phyloP scores from a whole-genome alignment of 2,888 invertebrate genomes.

The Dendrolimus pini region DNA sequence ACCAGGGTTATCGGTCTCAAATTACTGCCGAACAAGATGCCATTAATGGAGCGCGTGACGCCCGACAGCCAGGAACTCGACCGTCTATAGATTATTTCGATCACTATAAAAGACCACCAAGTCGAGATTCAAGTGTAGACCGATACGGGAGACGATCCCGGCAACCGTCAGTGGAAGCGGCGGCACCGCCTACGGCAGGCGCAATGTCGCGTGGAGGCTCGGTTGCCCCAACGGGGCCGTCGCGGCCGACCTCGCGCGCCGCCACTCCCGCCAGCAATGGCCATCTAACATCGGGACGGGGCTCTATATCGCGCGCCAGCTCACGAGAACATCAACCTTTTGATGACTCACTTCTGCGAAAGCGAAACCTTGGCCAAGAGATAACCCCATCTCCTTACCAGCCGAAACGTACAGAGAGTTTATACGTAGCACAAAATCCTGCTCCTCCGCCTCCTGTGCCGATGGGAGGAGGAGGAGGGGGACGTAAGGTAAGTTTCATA shows the following conservation, averaged over 20 bases:
- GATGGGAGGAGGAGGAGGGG: constrained; percentile 51
- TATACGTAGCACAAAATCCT: constrained; percentile 79
- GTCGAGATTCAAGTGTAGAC: constrained; percentile 91
- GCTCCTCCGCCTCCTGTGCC: constrained; percentile 63
- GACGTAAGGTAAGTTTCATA: constrained; percentile 52
- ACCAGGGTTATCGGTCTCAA: constrained; percentile 27
- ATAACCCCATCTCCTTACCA: constrained; percentile 91
- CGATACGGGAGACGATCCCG: constrained; percentile 86
- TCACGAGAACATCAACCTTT: constrained; percentile 80
- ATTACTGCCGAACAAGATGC: constrained; percentile 58
- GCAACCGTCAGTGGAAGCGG: constrained; percentile 87
- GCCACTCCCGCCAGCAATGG: constrained; percentile 79
- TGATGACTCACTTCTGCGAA: constrained; percentile 88
- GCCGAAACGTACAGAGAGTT: constrained; percentile 93
- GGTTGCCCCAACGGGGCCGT: constrained; percentile 83
- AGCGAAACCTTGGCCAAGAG: constrained; percentile 90
- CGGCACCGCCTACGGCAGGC: constrained; percentile 74
- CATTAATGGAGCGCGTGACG: constrained; percentile 56
- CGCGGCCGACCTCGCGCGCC: constrained; percentile 75
- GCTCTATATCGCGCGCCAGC: constrained; percentile 70
- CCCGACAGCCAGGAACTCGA: constrained; percentile 44
- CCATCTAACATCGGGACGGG: constrained; percentile 78
- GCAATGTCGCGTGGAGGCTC: constrained; percentile 81
- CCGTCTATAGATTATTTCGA: constrained; percentile 94
- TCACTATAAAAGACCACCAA: constrained; percentile 94